Percentiles rank a stretch among this genome's conserved stretches.
phyloP scores from a whole-genome alignment of 2,113 vertebrate species.

The Chrysemys picta region DNA sequence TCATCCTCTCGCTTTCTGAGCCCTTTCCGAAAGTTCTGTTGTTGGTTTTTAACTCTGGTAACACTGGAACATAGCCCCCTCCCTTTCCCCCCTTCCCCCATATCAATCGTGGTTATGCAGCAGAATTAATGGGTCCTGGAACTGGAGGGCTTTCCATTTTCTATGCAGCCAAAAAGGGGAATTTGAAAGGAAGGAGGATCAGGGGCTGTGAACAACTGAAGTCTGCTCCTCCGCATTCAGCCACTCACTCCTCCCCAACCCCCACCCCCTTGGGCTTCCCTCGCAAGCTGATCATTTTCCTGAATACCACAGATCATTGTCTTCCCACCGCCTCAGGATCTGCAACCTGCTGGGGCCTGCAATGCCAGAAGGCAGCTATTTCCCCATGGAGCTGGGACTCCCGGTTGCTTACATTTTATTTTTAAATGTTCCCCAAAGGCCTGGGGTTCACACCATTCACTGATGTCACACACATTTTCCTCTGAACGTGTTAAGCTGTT shows the following conservation, averaged over 20 bases:
- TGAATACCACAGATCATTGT: slow-evolving; percentile 28
- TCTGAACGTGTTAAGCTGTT: fast-evolving
- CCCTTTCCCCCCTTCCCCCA: fast-evolving
- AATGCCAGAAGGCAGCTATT: slow-evolving; percentile 46
- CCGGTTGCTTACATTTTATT: neutral
- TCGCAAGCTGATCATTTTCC: slow-evolving; percentile 52
- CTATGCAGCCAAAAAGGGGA: neutral
- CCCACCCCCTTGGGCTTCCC: fast-evolving
- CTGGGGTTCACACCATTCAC: fast-evolving
- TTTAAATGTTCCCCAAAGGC: slow-evolving; percentile 4
- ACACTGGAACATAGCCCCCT: neutral
- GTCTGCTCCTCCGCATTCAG: slow-evolving; percentile 29
- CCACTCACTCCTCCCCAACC: neutral
- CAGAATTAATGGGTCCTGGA: fast-evolving
- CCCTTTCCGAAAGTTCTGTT: neutral
- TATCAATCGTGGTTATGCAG: fast-evolving
- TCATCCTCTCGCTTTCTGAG: neutral
- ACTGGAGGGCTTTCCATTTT: neutral
- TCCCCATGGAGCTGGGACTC: neutral
- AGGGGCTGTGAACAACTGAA: neutral
- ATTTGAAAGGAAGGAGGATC: neutral
- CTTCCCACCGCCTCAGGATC: slow-evolving; percentile 69
- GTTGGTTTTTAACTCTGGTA: neutral
- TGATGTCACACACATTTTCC: neutral
- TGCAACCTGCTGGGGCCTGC: slow-evolving; percentile 57